phyloP scores from a whole-genome alignment of 2,888 invertebrate species.

The Parapristionchus giblindavisi region DNA sequence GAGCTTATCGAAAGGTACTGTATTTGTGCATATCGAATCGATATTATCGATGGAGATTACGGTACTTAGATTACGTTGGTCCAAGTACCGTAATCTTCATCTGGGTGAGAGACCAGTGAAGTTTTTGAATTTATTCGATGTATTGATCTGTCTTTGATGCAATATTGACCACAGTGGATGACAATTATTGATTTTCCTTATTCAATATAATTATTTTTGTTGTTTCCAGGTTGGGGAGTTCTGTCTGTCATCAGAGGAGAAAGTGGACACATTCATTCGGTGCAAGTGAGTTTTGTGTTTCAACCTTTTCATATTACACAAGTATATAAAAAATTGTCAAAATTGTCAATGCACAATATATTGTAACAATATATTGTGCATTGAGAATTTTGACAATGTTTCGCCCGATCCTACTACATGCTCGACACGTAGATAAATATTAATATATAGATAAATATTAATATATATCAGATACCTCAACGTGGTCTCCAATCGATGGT shows the following conservation, averaged over 20 bases:
- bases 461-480: conserved; percentile 50
- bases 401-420: background rate
- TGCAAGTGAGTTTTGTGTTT: conserved; percentile 42
- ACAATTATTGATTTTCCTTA: too few relatives aligned
- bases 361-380: too few relatives aligned
- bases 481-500: conserved; percentile 77
- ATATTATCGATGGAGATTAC: background rate
- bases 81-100: too few relatives aligned
- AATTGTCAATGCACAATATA: too few relatives aligned
- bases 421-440: too few relatives aligned
- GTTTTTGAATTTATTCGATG: too few relatives aligned
- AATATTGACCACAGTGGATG: too few relatives aligned
- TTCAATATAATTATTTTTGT: too few relatives aligned
- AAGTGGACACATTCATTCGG: conserved; percentile 50
- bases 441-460: background rate
- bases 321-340: too few relatives aligned
- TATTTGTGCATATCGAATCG: background rate
- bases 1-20: conserved; percentile 62
- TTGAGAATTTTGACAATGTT: background rate
- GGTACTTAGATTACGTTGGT: background rate
- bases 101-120: too few relatives aligned
- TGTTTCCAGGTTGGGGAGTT: conserved; percentile 29
- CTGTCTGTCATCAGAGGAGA: conserved; percentile 30
- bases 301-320: background rate
- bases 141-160: too few relatives aligned